Evolutionary conservation across 2,797 vertebrate species (phyloP), one percentile per base, ranked within the genome.

Genomic region (Notoglanidium macrostoma): DNA sequence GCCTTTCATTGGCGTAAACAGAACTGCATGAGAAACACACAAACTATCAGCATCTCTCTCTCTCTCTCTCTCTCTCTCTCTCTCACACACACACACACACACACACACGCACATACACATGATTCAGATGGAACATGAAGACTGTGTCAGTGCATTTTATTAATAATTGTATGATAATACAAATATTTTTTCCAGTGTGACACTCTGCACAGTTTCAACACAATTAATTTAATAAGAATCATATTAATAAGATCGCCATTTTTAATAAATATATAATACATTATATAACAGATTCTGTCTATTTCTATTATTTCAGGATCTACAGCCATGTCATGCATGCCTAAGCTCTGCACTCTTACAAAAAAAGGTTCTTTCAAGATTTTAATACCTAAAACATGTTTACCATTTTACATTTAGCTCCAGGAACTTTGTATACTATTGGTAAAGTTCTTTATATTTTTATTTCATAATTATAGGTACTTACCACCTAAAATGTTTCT

Each of bases 11-110:
- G 3, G 54, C 89, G 97, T 96, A 96, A 97, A 97, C 96, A 97
- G 96, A 97, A 97, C 96, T 97, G 96, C 96, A 97, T 97, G 96
- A 97, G 96, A 97, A 97, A 97, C 95, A 95, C 90, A 94, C 93
- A 94, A 93, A 96, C 96, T 96, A 96, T 96, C 95, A 92, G 92
- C 92, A 93, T 93, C 94, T 96, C 96, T 2, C 29, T 9, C 19
- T n/a, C n/a, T n/a, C n/a, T n/a, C n/a, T n/a, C n/a, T n/a, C n/a
- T n/a, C n/a, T n/a, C n/a, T n/a, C n/a, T n/a, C n/a, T n/a, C n/a
- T n/a, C n/a, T n/a, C n/a, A 83, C 11, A 83, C 61, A 83, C 81
- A 83, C 40, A 65, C 61, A 67, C 80, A 82, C 44, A 61, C 78
- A 61, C 32, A 63, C 57, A 81, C 79, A 82, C 55, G 49, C 79